A percentile compares a stretch with the other conserved stretches of the same genome.
phyloP scores from a whole-genome alignment of 2,888 invertebrate genomes.

The Clostera curtula region DNA sequence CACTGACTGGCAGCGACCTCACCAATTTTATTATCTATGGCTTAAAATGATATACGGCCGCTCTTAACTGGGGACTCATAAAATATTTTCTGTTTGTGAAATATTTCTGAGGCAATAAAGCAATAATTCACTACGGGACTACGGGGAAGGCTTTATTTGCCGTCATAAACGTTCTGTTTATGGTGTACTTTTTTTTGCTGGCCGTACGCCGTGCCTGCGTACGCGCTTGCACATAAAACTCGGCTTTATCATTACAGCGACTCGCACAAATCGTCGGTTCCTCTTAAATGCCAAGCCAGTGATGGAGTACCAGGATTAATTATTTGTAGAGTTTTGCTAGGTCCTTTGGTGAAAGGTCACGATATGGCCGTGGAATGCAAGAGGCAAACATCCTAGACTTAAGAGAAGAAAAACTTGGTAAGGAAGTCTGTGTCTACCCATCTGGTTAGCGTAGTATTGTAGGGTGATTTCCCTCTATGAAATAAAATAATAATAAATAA shows the following conservation, averaged over 20 bases:
- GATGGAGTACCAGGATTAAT: neutral
- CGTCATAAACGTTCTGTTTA: conserved; percentile 71
- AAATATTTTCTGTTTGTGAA: conserved; percentile 76
- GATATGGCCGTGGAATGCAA: too few species aligned
- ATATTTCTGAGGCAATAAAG: conserved; percentile 75
- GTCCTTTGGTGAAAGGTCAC: too few species aligned
- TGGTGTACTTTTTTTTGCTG: conserved; percentile 61
- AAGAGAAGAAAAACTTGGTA: too few species aligned
- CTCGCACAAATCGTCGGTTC: conserved; percentile 37
- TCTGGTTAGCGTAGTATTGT: too few species aligned
- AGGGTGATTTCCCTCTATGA: too few species aligned
- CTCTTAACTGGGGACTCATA: conserved; percentile 74
- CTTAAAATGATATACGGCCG: conserved; percentile 72
- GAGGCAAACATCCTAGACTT: too few species aligned
- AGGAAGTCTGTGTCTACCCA: too few species aligned
- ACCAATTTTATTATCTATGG: conserved; percentile 74
- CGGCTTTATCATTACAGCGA: conserved; percentile 49
- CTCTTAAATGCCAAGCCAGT: conserved; percentile 13
- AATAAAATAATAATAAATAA: too few species aligned
- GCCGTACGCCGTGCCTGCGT: conserved; percentile 20
- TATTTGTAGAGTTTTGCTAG: too few species aligned
- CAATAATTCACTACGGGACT: conserved; percentile 74
- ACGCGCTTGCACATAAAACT: conserved; percentile 56
- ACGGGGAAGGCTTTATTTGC: conserved; percentile 74
- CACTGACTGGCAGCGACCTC: conserved; percentile 64